phyloP scores from a whole-genome alignment of 2,888 invertebrate species.

The Eristalinus sepulchralis region DNA sequence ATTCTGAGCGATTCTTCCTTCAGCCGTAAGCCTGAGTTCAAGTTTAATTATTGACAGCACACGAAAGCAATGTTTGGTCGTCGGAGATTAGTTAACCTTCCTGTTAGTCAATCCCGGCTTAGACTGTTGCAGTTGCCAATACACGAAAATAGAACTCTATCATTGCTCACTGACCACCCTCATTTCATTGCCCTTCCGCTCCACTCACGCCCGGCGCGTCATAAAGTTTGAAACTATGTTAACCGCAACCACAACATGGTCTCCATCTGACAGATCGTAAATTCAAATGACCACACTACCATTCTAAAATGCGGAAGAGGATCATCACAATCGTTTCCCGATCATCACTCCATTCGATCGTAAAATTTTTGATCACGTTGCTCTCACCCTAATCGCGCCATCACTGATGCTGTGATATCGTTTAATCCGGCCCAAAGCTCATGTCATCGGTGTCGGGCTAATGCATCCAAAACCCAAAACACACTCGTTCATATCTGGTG shows the following conservation, averaged over 20 bases:
- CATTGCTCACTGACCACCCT: no score
- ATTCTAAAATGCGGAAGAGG: not conserved
- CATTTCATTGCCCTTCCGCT: no score
- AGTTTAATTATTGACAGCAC: no score
- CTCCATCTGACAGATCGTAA: not conserved
- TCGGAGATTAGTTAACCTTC: no score
- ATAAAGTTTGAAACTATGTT: not conserved
- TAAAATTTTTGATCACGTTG: slow-evolving; percentile 6
- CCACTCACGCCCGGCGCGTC: no score
- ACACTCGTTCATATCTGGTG: slow-evolving; percentile 24
- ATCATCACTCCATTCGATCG: not conserved
- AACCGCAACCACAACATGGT: not conserved
- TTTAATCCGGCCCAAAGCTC: slow-evolving; percentile 13
- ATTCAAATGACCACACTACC: not conserved
- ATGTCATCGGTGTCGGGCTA: not conserved
- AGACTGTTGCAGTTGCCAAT: no score
- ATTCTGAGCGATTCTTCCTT: no score
- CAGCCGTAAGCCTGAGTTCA: no score
- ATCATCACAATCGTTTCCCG: not conserved
- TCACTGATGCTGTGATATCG: not conserved
- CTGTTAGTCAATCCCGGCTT: no score
- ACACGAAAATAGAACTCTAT: no score
- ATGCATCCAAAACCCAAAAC: slow-evolving; percentile 11
- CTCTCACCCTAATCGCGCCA: not conserved
- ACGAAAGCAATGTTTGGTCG: no score